Evolutionary conservation across 2,888 invertebrate genomes (phyloP).

Genomic region (Aphodius granarius): DNA sequence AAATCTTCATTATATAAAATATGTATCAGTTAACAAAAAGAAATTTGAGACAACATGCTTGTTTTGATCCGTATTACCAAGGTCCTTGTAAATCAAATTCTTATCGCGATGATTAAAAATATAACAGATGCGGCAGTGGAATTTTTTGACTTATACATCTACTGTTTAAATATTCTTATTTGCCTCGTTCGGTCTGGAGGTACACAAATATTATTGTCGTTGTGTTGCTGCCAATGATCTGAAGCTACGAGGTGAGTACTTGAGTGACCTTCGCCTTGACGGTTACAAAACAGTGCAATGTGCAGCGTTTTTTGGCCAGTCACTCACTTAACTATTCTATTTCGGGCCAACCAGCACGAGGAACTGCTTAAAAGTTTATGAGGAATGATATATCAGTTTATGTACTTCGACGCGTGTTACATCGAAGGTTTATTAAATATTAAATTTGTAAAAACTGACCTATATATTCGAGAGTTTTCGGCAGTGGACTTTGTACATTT

Average conservation of each 20-base stretch:
- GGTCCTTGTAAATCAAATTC: not conserved
- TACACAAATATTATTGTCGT: not conserved
- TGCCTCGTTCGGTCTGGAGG: not conserved
- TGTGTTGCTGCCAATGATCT: not conserved
- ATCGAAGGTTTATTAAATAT: not conserved
- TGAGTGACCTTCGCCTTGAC: not conserved
- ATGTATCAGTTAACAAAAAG: no score
- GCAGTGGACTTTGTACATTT: not conserved
- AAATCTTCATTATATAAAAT: not conserved
- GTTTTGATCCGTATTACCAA: not conserved
- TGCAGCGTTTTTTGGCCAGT: not conserved
- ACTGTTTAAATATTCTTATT: not conserved
- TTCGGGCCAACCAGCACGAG: not conserved
- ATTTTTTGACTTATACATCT: no score
- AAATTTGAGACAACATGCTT: not conserved
- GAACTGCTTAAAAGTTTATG: not conserved
- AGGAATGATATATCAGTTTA: not conserved
- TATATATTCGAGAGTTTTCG: not conserved
- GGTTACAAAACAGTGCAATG: not conserved
- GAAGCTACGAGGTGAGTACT: not conserved
- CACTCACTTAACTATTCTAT: not conserved
- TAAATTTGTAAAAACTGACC: not conserved
- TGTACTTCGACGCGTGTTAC: not conserved
- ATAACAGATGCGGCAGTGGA: not conserved
- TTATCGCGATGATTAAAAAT: not conserved